phyloP scores from a whole-genome alignment of 2,888 invertebrate genomes.

The Frankliniella fusca region DNA sequence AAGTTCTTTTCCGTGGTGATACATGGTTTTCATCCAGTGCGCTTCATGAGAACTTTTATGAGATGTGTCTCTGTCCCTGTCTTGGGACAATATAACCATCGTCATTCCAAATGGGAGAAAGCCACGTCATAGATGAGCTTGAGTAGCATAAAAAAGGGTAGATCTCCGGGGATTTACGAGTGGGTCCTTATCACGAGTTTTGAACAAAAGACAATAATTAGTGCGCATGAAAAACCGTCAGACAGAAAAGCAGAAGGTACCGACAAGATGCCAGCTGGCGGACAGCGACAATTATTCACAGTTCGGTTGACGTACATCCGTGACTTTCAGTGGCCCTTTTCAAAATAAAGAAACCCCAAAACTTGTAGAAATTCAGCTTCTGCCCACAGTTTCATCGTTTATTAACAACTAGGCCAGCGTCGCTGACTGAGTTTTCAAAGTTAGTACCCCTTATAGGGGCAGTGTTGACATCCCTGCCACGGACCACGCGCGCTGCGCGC shows the following conservation, averaged over 20 bases:
- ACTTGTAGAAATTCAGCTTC: too few species aligned
- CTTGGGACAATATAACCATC: constrained; percentile 21
- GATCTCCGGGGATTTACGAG: too few species aligned
- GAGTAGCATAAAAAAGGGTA: background rate
- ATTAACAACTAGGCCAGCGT: too few species aligned
- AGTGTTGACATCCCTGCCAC: too few species aligned
- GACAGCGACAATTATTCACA: background rate
- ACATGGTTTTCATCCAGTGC: constrained; percentile 48
- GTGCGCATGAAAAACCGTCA: background rate
- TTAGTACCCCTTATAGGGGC: too few species aligned
- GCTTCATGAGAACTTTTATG: background rate
- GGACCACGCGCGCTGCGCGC: too few species aligned
- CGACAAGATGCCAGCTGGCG: background rate
- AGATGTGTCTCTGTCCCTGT: background rate
- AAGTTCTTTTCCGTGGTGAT: constrained; percentile 62
- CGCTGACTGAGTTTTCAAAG: too few species aligned
- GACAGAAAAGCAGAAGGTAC: background rate
- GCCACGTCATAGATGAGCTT: constrained; percentile 1
- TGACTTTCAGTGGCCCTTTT: too few species aligned
- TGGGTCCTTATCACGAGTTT: background rate
- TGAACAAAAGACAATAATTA: background rate
- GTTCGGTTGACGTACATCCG: too few species aligned
- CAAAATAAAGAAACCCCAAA: too few species aligned
- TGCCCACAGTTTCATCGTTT: too few species aligned
- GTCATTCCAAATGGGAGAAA: background rate